These are phyloP conservation scores for Anseranas semipalmata DNA, from an alignment of 2,113 vertebrate genomes.

Conservation along the genomic window DNA sequence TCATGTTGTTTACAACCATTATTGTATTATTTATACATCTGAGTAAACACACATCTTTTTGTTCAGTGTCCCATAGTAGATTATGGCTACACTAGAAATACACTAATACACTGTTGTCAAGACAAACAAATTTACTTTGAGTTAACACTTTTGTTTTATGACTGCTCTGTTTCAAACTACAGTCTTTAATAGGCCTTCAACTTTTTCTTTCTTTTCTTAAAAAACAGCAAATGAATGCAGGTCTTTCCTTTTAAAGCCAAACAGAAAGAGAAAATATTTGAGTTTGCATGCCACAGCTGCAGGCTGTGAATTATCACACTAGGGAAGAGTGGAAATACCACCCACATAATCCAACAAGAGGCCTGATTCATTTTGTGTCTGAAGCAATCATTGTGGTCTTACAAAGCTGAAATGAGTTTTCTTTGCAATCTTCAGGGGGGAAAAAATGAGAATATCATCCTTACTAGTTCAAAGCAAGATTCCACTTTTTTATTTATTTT, in stretches of 20 bases:
- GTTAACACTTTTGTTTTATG: constrained; percentile 21
- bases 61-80: not conserved
- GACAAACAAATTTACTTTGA: not conserved
- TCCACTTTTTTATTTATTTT: constrained; percentile 12
- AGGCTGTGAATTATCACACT: constrained; percentile 72
- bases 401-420: constrained; percentile 72
- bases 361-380: constrained; percentile 74
- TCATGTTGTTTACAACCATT: not conserved
- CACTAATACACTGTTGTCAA: not conserved
- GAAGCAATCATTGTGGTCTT: constrained; percentile 57
- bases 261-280: constrained; percentile 66
- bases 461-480: constrained; percentile 47
- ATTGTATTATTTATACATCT: not conserved
- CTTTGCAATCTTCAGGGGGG: constrained; percentile 61
- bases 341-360: constrained; percentile 69
- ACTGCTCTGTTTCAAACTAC: constrained; percentile 17
- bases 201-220: not conserved
- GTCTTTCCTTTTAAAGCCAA: constrained; percentile 48
- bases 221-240: constrained; percentile 8
- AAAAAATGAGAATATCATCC: constrained; percentile 13
- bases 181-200: constrained; percentile 15
- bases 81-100: not conserved
- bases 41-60: not conserved
- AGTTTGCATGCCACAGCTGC: constrained; percentile 56
- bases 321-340: constrained; percentile 72